phyloP scores from a whole-genome alignment of 2,797 vertebrate species.

The Sebastes ruberrimus region DNA sequence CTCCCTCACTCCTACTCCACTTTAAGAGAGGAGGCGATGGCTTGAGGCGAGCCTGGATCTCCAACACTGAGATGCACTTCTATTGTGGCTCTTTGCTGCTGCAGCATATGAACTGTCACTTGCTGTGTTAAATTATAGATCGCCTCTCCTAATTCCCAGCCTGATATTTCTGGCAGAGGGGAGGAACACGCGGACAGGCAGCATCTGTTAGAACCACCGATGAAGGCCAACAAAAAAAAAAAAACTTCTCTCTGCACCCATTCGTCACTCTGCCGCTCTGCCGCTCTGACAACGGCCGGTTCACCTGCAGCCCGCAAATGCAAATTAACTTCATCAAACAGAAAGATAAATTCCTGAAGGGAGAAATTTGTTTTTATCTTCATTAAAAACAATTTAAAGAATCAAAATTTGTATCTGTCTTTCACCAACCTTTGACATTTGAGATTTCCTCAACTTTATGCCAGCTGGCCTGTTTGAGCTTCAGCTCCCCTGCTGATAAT shows the following conservation, averaged over 20 bases:
- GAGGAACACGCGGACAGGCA: constrained; percentile 71
- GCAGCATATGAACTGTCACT: constrained; percentile 80
- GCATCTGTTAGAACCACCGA: constrained; percentile 75
- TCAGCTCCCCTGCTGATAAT: constrained; percentile 27
- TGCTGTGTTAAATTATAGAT: constrained; percentile 84
- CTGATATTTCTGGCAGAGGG: constrained; percentile 81
- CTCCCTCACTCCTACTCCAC: constrained; percentile 57
- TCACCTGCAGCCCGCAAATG: constrained; percentile 20
- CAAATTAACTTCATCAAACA: constrained; percentile 21
- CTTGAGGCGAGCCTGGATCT: constrained; percentile 73
- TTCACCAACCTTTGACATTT: constrained; percentile 37
- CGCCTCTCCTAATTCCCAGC: constrained; percentile 75
- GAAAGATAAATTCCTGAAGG: not conserved
- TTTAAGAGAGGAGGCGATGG: constrained; percentile 70
- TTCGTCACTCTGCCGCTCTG: constrained; percentile 46
- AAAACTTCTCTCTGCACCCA: constrained; percentile 13
- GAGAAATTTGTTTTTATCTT: constrained; percentile 6
- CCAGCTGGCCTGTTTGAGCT: constrained; percentile 13
- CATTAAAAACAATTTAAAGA: constrained; percentile 22
- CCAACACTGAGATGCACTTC: constrained; percentile 69
- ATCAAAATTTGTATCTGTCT: constrained; percentile 19
- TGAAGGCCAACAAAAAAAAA: constrained; percentile 65
- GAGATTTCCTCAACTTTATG: constrained; percentile 36
- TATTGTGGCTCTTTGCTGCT: constrained; percentile 60
- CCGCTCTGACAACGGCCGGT: constrained; percentile 12